Evolutionary conservation across 35 echinoderm and acorn worm species (phyloP).

Genomic region (Nesometra sesokonis): DNA sequence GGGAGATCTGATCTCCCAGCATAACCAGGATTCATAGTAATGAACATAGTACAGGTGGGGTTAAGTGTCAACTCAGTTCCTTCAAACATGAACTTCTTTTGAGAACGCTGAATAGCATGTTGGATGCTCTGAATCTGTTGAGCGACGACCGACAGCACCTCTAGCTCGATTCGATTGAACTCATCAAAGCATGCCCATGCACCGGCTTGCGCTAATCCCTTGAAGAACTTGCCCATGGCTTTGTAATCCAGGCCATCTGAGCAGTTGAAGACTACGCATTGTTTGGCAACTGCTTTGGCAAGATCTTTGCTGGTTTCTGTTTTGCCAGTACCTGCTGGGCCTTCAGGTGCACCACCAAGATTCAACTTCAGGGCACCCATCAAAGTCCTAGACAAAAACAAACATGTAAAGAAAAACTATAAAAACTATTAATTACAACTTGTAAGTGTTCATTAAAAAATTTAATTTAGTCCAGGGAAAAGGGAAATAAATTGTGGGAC

Average conservation of each 20-base stretch:
- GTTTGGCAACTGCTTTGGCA: slow-evolving; percentile 97
- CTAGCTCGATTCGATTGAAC: slow-evolving; percentile 97
- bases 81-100: slow-evolving; percentile 92
- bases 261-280: slow-evolving; percentile 99
- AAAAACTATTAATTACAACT: no score
- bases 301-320: slow-evolving; percentile 98
- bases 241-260: slow-evolving; percentile 95
- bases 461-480: no score
- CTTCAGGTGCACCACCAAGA: slow-evolving; percentile 92
- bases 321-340: slow-evolving; percentile 92
- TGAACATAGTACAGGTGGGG: slow-evolving; percentile 95
- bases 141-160: slow-evolving; percentile 89
- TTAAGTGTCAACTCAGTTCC: slow-evolving; percentile 90
- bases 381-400: slow-evolving; percentile 54
- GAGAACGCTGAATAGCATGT: slow-evolving; percentile 58
- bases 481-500: no score
- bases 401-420: no score
- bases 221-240: slow-evolving; percentile 99
- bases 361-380: slow-evolving; percentile 95
- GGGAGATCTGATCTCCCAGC: slow-evolving; percentile 87
- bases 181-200: slow-evolving; percentile 98
- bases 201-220: slow-evolving; percentile 85
- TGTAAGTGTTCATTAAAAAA: no score
- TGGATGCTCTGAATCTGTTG: slow-evolving; percentile 98
- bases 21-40: slow-evolving; percentile 97